Conservation (phyloP, 2,888 invertebrate species). For the Leucophenga montana region DNA sequence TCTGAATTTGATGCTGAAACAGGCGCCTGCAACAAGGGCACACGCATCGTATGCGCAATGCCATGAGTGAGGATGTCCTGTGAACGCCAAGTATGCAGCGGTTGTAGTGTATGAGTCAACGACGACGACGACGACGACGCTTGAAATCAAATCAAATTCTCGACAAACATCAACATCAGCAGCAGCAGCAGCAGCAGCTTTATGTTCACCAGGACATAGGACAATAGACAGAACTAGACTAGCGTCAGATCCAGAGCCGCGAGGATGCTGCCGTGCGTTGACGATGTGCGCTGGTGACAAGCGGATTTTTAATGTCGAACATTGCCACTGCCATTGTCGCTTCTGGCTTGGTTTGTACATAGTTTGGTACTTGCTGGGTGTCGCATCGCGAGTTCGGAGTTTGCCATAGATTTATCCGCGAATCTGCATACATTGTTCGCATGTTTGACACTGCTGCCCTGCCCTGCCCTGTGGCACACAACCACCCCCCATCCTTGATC, state of each 20-base stretch:
- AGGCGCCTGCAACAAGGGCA: background rate
- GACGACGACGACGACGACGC: slow-evolving; percentile 32
- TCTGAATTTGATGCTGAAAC: background rate
- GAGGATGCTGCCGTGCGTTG: background rate
- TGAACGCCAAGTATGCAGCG: slow-evolving; percentile 28
- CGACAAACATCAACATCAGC: slow-evolving; percentile 49
- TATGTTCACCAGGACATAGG: background rate
- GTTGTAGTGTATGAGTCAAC: slow-evolving; percentile 54
- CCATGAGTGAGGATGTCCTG: background rate
- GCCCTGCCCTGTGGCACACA: no score
- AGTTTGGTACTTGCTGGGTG: no score
- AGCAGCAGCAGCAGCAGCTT: background rate
- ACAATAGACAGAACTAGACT: no score
- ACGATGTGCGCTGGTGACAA: slow-evolving; percentile 26
- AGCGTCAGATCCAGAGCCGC: background rate
- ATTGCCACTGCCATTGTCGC: slow-evolving; percentile 26
- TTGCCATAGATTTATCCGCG: slow-evolving; percentile 22
- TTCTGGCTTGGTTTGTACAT: background rate
- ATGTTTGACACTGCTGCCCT: slow-evolving; percentile 5
- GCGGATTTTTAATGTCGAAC: slow-evolving; percentile 41
- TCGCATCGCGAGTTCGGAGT: no score
- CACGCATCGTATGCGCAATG: slow-evolving; percentile 1
- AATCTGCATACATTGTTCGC: slow-evolving; percentile 21
- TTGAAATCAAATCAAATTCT: slow-evolving; percentile 60
- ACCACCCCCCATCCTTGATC: no score